phyloP scores from a whole-genome alignment of 2,888 invertebrate genomes.

The Aricia artaxerxes region DNA sequence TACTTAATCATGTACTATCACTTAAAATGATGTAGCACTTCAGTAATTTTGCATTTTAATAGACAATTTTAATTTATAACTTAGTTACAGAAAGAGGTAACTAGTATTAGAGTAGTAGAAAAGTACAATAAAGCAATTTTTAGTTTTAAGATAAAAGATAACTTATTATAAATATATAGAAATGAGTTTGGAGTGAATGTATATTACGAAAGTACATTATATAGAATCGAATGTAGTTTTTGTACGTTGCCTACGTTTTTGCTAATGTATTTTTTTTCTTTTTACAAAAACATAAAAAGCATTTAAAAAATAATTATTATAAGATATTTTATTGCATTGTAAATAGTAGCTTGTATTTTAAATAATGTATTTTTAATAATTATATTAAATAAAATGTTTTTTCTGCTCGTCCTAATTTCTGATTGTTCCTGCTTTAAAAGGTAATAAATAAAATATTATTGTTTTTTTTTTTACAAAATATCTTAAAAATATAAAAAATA shows the following conservation, averaged over 20 bases:
- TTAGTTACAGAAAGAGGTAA: not conserved
- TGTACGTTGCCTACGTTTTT: not conserved
- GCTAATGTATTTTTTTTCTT: not conserved
- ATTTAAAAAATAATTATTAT: not conserved
- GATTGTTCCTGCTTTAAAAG: not conserved
- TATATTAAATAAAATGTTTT: not conserved
- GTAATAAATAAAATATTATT: too few species aligned
- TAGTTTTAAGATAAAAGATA: slow-evolving; percentile 56
- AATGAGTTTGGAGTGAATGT: slow-evolving; percentile 37
- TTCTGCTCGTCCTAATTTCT: not conserved
- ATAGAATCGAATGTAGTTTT: not conserved
- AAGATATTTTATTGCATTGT: slow-evolving; percentile 13
- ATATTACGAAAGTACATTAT: slow-evolving; percentile 32
- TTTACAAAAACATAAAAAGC: not conserved
- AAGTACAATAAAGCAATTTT: slow-evolving; percentile 72
- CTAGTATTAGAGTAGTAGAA: slow-evolving; percentile 50
- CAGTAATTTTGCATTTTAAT: slow-evolving; percentile 31
- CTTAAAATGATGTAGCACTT: not conserved
- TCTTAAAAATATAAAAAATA: not conserved
- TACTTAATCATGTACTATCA: not conserved
- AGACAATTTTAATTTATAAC: slow-evolving; percentile 20
- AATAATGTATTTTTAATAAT: not conserved
- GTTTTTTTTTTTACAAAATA: not conserved
- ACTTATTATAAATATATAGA: slow-evolving; percentile 50
- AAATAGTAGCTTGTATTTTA: slow-evolving; percentile 14